Evolutionary conservation across 2,797 vertebrate species (phyloP).

Genomic region (Erpetoichthys calabaricus): DNA sequence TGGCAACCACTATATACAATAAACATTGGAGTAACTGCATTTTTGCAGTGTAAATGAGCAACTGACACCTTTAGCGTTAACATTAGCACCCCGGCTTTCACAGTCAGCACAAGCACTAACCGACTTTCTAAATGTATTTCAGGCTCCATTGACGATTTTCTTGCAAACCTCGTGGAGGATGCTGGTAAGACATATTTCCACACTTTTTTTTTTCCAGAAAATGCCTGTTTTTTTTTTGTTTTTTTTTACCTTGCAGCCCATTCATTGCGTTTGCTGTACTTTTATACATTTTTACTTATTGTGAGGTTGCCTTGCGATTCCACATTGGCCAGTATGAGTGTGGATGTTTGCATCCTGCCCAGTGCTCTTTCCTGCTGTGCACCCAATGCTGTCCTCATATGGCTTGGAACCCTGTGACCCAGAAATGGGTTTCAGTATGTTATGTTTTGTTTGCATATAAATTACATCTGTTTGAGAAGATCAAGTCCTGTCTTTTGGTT

Average conservation of each 20-base stretch:
- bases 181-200: conserved; percentile 30
- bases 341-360: too few species aligned
- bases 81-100: too few species aligned
- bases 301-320: not conserved
- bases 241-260: not conserved
- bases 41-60: too few species aligned
- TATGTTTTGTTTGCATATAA: too few species aligned
- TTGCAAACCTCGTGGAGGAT: conserved; percentile 47
- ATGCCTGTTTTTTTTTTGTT: not conserved
- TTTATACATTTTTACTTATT: not conserved
- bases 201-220: not conserved
- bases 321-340: too few species aligned
- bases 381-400: too few species aligned
- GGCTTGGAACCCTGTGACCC: too few species aligned
- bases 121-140: conserved; percentile 6
- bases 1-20: not conserved
- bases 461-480: too few species aligned
- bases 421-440: too few species aligned
- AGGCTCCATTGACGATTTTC: conserved; percentile 52
- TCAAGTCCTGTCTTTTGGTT: not conserved
- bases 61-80: too few species aligned
- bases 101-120: too few species aligned
- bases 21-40: not conserved
- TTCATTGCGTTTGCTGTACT: not conserved
- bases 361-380: too few species aligned